A percentile compares a stretch with the other conserved stretches of the same genome.
Conservation (phyloP, 2,888 invertebrate genomes). For the Lycophotia porphyrea region DNA sequence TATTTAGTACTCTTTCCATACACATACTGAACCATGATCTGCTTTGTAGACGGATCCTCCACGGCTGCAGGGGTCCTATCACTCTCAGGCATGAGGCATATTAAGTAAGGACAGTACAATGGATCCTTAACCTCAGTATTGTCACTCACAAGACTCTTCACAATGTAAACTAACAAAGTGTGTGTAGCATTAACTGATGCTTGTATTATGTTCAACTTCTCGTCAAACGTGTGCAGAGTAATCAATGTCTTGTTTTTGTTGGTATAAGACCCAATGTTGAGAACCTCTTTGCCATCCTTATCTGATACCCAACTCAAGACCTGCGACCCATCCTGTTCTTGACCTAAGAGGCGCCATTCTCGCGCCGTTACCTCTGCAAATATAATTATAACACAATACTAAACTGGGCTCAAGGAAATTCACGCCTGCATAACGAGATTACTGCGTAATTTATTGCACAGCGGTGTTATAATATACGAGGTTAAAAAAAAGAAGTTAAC, state of each 20-base stretch:
- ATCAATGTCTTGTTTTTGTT: slow-evolving; percentile 90
- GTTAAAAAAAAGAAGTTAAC: neutral
- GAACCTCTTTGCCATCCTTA: slow-evolving; percentile 74
- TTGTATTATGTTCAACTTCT: slow-evolving; percentile 93
- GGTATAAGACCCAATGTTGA: slow-evolving; percentile 91
- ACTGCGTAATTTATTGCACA: slow-evolving; percentile 24
- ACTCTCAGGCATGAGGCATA: slow-evolving; percentile 89
- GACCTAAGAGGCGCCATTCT: slow-evolving; percentile 95
- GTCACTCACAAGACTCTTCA: slow-evolving; percentile 88
- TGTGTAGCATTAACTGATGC: slow-evolving; percentile 93
- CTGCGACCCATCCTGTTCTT: slow-evolving; percentile 94
- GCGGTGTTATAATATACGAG: neutral
- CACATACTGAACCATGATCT: slow-evolving; percentile 95
- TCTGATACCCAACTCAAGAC: slow-evolving; percentile 92
- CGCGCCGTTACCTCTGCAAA: slow-evolving; percentile 91
- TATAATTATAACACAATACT: slow-evolving; percentile 19
- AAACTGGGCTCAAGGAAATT: slow-evolving; percentile 1
- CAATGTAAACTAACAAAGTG: slow-evolving; percentile 92
- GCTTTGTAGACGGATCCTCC: slow-evolving; percentile 91
- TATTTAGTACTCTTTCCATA: slow-evolving; percentile 91
- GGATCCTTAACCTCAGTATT: slow-evolving; percentile 78
- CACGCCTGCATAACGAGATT: slow-evolving; percentile 6
- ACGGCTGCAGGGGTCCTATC: slow-evolving; percentile 78
- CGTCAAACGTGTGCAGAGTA: slow-evolving; percentile 91
- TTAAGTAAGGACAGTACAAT: slow-evolving; percentile 91